These are phyloP conservation scores for Invenusta paracnida DNA, from an alignment of 2,888 invertebrate genomes.

Conservation along the genomic window DNA sequence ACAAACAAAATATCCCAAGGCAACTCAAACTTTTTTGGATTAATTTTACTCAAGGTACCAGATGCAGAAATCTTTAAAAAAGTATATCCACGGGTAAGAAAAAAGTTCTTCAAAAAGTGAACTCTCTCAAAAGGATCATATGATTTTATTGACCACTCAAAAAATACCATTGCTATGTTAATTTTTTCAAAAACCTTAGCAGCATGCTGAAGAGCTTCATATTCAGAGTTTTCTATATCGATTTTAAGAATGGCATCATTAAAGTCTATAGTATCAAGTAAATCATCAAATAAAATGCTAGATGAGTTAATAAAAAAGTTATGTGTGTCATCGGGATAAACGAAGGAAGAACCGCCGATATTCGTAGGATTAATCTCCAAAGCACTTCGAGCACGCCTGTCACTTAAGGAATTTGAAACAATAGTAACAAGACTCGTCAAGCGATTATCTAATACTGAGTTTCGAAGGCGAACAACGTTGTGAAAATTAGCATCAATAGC, in stretches of 20 bases:
- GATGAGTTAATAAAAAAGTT: no score
- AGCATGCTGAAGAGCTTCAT: conserved; percentile 43
- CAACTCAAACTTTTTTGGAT: not conserved
- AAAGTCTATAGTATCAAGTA: conserved; percentile 28
- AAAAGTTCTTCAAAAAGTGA: not conserved
- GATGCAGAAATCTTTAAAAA: not conserved
- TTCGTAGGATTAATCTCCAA: not conserved
- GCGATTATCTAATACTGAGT: not conserved
- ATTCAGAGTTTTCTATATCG: conserved; percentile 45
- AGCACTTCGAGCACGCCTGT: not conserved
- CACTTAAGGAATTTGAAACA: not conserved
- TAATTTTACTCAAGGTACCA: not conserved
- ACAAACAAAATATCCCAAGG: not conserved
- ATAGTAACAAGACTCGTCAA: not conserved
- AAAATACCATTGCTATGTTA: conserved; percentile 41
- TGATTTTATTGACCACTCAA: conserved; percentile 43
- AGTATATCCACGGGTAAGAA: not conserved
- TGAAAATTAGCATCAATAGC: not conserved
- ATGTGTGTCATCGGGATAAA: no score
- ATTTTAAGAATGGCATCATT: conserved; percentile 44
- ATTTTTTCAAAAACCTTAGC: conserved; percentile 42
- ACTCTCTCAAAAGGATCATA: not conserved
- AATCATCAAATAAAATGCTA: conserved; percentile 23
- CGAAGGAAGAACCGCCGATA: not conserved
- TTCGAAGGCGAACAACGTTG: not conserved